phyloP scores from a whole-genome alignment of 2,797 vertebrate species.

The Girardinus metallicus region DNA sequence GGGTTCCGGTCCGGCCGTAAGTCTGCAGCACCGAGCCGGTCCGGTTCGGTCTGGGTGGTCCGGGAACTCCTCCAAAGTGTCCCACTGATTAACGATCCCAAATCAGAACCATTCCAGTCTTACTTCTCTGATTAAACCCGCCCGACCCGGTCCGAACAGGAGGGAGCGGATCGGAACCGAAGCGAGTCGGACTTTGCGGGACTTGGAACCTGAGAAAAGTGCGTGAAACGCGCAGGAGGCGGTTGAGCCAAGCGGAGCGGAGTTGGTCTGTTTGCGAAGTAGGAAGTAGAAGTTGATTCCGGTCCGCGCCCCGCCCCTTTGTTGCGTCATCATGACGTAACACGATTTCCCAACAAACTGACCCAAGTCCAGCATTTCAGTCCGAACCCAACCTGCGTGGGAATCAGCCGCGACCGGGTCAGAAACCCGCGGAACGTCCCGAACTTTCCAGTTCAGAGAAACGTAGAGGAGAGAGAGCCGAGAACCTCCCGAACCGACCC shows the following conservation, averaged over 20 bases:
- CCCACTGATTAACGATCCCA: slow-evolving; percentile 10
- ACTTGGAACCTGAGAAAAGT: background rate
- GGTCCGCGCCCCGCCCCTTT: slow-evolving; percentile 51
- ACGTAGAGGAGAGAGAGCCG: no score
- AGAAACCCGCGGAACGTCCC: no score
- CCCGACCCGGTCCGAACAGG: background rate
- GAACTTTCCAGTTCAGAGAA: background rate
- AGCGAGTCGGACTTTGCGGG: background rate
- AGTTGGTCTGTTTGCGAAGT: background rate
- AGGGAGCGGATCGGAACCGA: background rate
- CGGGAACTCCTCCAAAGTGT: slow-evolving; percentile 26
- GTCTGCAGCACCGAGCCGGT: slow-evolving; percentile 7
- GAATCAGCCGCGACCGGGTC: background rate
- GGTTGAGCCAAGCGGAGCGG: background rate
- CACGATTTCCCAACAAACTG: slow-evolving; percentile 12
- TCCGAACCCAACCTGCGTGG: background rate
- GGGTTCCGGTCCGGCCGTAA: slow-evolving; percentile 27
- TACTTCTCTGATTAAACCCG: background rate
- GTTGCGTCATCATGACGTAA: slow-evolving; percentile 30
- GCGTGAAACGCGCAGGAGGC: background rate
- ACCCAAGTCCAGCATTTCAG: background rate
- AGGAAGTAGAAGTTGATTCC: slow-evolving; percentile 60
- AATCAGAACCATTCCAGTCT: no score
- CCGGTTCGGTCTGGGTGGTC: background rate
- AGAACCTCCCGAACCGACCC: no score